Evolutionary conservation across 2,888 invertebrate species (phyloP).

Genomic region (Graphium colonna): DNA sequence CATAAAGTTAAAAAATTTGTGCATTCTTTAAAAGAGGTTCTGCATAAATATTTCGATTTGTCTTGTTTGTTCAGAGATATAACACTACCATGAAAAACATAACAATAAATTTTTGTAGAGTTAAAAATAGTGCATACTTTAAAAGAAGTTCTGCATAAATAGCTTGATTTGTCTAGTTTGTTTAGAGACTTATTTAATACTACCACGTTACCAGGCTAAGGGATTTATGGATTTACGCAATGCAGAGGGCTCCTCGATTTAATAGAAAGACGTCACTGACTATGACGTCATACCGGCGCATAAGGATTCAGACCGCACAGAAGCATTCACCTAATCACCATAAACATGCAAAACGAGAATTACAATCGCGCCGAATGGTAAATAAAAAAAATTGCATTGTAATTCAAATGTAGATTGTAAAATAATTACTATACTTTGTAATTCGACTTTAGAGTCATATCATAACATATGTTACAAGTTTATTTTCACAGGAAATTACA

Average conservation of each 20-base stretch:
- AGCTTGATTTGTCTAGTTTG: neutral
- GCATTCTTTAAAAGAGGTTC: no score
- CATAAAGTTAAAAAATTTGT: no score
- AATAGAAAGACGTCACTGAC: neutral
- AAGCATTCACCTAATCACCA: constrained; percentile 3
- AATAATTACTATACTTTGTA: neutral
- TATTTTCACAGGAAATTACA: no score
- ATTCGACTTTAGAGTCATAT: no score
- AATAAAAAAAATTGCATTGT: neutral
- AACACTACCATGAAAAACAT: neutral
- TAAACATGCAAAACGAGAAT: neutral
- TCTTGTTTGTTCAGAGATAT: neutral
- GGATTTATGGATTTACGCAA: neutral
- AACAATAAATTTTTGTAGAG: neutral
- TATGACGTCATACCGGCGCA: neutral
- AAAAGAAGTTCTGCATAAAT: neutral
- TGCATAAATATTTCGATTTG: no score
- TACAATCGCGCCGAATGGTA: neutral
- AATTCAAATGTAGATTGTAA: neutral
- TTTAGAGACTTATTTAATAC: neutral
- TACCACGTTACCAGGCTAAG: neutral
- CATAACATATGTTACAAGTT: no score
- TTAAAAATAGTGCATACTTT: neutral
- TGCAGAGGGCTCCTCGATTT: neutral
- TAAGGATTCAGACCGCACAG: neutral